These are phyloP conservation scores for Thymallus thymallus DNA, from an alignment of 2,113 vertebrate genomes.

Conservation along the genomic window DNA sequence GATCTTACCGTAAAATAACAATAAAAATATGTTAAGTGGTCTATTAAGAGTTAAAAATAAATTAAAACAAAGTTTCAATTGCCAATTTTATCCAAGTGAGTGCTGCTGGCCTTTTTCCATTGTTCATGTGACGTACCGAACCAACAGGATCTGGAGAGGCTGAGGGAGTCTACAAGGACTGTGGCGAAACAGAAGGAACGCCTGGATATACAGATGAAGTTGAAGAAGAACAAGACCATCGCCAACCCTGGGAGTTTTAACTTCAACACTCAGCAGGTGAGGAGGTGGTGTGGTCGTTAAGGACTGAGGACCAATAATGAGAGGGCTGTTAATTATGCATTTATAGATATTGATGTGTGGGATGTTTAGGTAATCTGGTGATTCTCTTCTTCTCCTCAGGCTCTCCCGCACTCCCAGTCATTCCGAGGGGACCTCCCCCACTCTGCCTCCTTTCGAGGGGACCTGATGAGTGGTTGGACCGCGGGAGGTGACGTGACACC, in stretches of 20 bases:
- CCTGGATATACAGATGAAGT: conserved; percentile 70
- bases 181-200: conserved; percentile 82
- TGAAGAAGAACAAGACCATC: conserved; percentile 72
- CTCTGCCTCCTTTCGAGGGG: conserved; percentile 76
- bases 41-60: too few species aligned
- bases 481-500: conserved; percentile 39
- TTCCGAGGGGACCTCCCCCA: conserved; percentile 33
- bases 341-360: too few species aligned
- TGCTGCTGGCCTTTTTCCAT: too few species aligned
- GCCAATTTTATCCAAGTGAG: too few species aligned
- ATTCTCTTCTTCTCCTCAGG: background rate
- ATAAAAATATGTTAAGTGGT: too few species aligned
- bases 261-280: conserved; percentile 68
- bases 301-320: background rate
- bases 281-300: background rate
- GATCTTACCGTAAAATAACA: too few species aligned
- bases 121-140: conserved; percentile 54
- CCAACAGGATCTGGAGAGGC: conserved; percentile 87
- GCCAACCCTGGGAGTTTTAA: conserved; percentile 36
- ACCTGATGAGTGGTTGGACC: conserved; percentile 18
- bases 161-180: conserved; percentile 77
- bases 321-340: too few species aligned
- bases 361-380: too few species aligned
- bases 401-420: too few species aligned
- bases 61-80: too few species aligned